phyloP scores from a whole-genome alignment of 2,113 vertebrate species.

The Nymphicus hollandicus region DNA sequence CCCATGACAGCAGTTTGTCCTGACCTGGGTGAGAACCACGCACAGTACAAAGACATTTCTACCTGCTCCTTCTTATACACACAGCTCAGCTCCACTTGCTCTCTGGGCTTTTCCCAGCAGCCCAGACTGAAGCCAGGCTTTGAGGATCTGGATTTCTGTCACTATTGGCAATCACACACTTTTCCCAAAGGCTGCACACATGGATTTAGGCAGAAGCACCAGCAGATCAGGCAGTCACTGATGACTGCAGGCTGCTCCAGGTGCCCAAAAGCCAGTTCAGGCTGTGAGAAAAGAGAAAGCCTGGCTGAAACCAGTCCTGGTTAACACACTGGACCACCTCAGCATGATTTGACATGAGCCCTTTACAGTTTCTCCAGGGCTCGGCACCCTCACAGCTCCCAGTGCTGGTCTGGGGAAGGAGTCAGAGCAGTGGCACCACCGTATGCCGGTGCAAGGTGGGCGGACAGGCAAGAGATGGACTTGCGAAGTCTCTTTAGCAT shows the following conservation, averaged over 20 bases:
- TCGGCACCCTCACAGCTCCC: not conserved
- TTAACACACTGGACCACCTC: not conserved
- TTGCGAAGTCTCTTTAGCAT: not conserved
- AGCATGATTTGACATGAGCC: not conserved
- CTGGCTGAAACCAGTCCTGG: not conserved
- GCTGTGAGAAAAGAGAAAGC: not conserved
- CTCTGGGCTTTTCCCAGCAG: not conserved
- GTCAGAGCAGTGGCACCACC: not conserved
- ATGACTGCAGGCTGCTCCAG: not conserved
- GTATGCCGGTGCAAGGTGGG: not conserved
- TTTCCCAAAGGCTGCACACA: not conserved
- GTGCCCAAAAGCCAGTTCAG: not conserved
- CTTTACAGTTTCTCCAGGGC: not conserved
- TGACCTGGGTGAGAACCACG: not conserved
- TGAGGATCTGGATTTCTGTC: not conserved
- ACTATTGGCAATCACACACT: not conserved
- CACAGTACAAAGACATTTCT: not conserved
- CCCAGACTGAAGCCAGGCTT: not conserved
- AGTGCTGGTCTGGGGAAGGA: not conserved
- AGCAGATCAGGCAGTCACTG: not conserved
- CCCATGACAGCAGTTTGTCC: fast-evolving
- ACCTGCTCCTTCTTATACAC: not conserved
- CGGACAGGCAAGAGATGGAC: not conserved
- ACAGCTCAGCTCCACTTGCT: not conserved
- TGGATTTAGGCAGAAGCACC: not conserved